Evolutionary conservation across 2,888 invertebrate species (phyloP).

Genomic region (Phaedon cochleariae): DNA sequence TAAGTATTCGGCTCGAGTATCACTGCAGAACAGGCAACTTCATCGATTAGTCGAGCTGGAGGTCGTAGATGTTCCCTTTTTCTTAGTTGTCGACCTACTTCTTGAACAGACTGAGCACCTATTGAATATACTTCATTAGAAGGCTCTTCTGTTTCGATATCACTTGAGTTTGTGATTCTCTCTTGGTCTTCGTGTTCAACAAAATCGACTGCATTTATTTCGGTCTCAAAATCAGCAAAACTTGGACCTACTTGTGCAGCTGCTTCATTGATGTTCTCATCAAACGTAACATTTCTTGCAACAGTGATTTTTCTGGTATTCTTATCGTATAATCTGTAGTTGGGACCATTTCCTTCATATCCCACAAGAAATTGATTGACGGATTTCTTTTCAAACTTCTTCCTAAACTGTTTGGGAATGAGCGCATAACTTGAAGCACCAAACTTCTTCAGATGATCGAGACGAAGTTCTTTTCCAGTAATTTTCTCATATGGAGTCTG

Average conservation of each 20-base stretch:
- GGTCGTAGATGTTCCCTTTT: not conserved
- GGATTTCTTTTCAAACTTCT: not conserved
- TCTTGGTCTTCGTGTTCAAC: no score
- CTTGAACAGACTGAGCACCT: not conserved
- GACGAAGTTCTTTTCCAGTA: no score
- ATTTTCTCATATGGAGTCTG: no score
- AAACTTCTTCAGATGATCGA: not conserved
- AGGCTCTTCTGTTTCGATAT: no score
- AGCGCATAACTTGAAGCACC: no score
- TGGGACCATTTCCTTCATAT: no score
- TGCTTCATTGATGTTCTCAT: slow-evolving; percentile 38
- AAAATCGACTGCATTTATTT: no score
- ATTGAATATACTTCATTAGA: no score
- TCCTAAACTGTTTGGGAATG: not conserved
- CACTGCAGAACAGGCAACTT: not conserved
- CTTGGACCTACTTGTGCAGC: not conserved
- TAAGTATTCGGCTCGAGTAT: not conserved
- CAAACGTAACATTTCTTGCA: slow-evolving; percentile 5
- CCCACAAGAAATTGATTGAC: not conserved
- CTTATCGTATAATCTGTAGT: no score
- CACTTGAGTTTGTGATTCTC: no score
- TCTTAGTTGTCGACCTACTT: not conserved
- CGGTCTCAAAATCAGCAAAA: no score
- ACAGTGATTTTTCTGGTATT: slow-evolving; percentile 36
- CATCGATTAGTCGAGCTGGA: not conserved